Base-by-base conservation (phyloP, 2,888 invertebrate species). In the Ichneumon xanthorius region DNA sequence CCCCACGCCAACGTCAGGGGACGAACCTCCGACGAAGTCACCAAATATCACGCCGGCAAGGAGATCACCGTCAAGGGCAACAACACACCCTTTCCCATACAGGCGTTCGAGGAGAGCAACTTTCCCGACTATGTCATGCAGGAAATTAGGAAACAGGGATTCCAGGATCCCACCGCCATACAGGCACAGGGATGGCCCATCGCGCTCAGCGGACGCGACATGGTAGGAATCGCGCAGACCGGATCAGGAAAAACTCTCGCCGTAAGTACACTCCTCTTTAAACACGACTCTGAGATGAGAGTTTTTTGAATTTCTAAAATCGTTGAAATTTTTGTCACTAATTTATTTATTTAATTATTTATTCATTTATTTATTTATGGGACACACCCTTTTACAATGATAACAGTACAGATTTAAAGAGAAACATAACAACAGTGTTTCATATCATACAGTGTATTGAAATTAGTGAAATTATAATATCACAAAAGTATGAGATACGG, bases 101-200 rank as follows among this genome's bases (percentile, higher is more conserved):
- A 97, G 90, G 95, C 96, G 61, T 99, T 99, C 94, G 97, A 98
- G 92, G 99, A 99, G 94, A 97, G 97, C 73, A 97, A 97, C 92
- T 97, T 99, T 93, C 98, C 99, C 53, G 97, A 97, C 89, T 97
- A 97, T 90, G 96, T 98, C 2, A 96, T 97, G 95, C 96, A 95
- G 85, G 97, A 97, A 87, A 96, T 98, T 89, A 95, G 96, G 88
- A 97, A 97, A 89, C 98, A 97, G 93, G 97, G 97, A 73, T 97
- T 97, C 93, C 95, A 96, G 73, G 97, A 97, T 90, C 99, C 99
- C 2, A 99, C 99, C 55, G 97, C 98, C 22, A 99, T 99, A 92
- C 99, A 99, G 94, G 96, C 98, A 58, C 98, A 98, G 92, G 98
- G 99, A 48, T 99, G 99, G 99, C 99, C 99, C 7, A 98, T 99